Conservation (phyloP, 2,113 vertebrate species). For the Prunella himalayana region DNA sequence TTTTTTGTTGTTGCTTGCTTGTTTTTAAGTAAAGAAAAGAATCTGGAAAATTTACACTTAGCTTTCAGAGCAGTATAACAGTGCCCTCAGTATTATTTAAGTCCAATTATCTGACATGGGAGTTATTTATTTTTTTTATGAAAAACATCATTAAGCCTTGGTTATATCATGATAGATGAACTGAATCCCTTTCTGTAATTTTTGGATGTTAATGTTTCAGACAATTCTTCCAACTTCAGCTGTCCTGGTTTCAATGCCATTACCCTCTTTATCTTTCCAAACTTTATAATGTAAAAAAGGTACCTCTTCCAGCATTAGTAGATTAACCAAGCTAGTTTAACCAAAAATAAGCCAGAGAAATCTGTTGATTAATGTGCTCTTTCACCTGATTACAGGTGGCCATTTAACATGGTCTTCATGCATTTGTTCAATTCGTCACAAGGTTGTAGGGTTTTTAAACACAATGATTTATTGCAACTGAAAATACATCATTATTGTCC, state of each 20-base stretch:
- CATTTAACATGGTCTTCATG: background rate
- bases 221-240: background rate
- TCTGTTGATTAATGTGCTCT: background rate
- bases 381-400: background rate
- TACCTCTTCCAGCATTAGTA: background rate
- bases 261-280: background rate
- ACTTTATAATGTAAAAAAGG: background rate
- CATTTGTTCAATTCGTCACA: background rate
- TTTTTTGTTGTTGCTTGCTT: background rate
- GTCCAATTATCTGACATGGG: background rate
- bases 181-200: background rate
- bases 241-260: background rate
- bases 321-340: background rate
- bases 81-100: background rate
- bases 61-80: background rate
- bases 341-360: background rate
- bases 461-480: background rate
- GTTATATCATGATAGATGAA: background rate
- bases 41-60: background rate
- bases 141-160: background rate
- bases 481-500: background rate
- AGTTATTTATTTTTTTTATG: background rate
- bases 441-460: background rate
- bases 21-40: background rate
- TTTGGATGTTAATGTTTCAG: background rate